Evolutionary conservation across 35 echinoderm and acorn worm species (phyloP).

Genomic region (Apostichopus parvimensis): DNA sequence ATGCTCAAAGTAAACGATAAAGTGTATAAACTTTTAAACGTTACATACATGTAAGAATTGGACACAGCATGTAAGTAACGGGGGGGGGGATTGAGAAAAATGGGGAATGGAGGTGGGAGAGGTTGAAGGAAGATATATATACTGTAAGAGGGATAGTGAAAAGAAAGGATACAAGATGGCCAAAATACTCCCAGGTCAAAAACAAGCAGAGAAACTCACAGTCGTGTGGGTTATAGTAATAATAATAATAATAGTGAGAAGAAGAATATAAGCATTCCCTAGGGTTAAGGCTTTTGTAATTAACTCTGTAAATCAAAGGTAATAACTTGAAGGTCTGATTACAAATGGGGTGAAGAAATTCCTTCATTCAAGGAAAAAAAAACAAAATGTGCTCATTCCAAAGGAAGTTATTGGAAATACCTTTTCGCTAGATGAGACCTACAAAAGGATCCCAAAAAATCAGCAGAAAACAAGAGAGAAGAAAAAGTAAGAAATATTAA

Average conservation of each 20-base stretch:
- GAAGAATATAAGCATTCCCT: not conserved
- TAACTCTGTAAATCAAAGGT: too few species aligned
- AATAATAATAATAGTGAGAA: not conserved
- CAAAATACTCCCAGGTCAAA: too few species aligned
- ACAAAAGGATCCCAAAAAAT: not conserved
- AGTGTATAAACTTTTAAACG: too few species aligned
- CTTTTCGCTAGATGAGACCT: conserved; percentile 40
- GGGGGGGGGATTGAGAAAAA: not conserved
- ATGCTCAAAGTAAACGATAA: too few species aligned
- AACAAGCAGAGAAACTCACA: too few species aligned
- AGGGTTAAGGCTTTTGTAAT: too few species aligned
- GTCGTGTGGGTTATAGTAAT: too few species aligned
- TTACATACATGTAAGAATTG: too few species aligned
- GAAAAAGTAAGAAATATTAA: not conserved
- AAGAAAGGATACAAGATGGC: not conserved
- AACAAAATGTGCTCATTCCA: conserved; percentile 1
- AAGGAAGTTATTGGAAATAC: conserved; percentile 3
- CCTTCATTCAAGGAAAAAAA: conserved; percentile 31
- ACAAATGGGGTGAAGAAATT: not conserved
- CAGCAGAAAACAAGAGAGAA: not conserved
- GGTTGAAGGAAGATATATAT: too few species aligned
- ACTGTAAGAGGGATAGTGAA: not conserved
- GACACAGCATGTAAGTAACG: too few species aligned
- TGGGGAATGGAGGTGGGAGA: not conserved
- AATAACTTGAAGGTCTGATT: too few species aligned